Conservation (phyloP, 1,140 invertebrate genomes). For the Drosophila sp. region DNA sequence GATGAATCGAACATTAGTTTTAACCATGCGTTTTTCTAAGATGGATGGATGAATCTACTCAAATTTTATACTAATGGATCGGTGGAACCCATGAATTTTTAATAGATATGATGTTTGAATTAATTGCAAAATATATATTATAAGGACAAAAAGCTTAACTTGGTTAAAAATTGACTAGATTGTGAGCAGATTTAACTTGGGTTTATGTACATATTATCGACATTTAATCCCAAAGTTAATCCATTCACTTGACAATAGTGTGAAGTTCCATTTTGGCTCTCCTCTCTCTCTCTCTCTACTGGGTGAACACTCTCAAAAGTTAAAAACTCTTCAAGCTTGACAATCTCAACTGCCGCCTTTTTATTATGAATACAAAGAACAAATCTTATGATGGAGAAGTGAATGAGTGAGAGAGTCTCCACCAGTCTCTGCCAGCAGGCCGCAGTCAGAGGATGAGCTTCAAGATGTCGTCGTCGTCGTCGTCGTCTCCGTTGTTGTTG, state of each 20-base stretch:
- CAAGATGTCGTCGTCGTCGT: not conserved
- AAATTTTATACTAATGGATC: no score
- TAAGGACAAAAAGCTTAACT: no score
- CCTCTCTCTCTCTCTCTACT: not conserved
- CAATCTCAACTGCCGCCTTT: constrained; percentile 19
- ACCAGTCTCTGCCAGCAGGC: not conserved
- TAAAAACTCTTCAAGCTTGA: constrained; percentile 14
- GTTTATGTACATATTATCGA: not conserved
- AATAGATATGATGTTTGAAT: no score
- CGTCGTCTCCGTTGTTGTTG: not conserved
- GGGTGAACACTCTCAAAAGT: not conserved
- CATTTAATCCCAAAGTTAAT: constrained; percentile 1
- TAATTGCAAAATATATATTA: no score
- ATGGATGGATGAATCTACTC: no score
- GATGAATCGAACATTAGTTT: not conserved
- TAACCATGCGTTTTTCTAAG: not conserved
- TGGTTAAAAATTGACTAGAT: no score
- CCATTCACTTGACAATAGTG: constrained; percentile 4
- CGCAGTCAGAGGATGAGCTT: constrained; percentile 19
- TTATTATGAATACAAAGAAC: constrained; percentile 19
- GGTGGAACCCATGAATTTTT: no score
- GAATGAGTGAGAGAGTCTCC: not conserved
- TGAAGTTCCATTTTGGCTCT: not conserved
- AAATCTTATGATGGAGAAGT: constrained; percentile 13
- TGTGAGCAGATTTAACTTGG: no score